These are phyloP conservation scores for Oscheius myriophilus DNA, from an alignment of 2,888 invertebrate genomes.

Conservation along the genomic window DNA sequence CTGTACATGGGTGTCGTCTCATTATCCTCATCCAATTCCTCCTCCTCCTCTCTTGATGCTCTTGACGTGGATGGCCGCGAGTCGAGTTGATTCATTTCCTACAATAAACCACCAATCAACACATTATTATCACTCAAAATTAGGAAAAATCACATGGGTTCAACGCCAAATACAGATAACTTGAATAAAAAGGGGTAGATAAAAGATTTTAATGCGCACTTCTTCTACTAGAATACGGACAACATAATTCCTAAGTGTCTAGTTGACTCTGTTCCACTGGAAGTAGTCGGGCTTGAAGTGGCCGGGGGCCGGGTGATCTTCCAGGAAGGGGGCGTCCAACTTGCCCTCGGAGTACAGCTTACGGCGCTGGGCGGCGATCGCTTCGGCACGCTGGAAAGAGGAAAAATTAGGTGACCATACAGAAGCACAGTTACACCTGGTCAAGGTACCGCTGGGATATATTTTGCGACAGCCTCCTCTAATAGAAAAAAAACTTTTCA, in stretches of 20 bases:
- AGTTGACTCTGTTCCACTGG: constrained; percentile 56
- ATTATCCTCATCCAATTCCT: neutral
- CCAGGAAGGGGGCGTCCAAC: constrained; percentile 51
- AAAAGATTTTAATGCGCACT: no score
- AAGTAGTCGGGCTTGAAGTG: constrained; percentile 65
- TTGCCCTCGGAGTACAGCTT: constrained; percentile 66
- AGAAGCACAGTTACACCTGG: neutral
- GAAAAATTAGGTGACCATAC: neutral
- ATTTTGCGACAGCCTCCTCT: no score
- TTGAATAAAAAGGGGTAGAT: no score
- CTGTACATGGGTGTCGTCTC: neutral
- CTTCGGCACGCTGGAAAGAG: constrained; percentile 44
- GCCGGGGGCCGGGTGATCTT: constrained; percentile 62
- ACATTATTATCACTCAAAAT: no score
- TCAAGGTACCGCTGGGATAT: no score
- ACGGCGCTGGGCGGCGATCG: constrained; percentile 62
- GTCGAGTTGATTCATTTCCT: no score
- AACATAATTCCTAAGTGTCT: constrained; percentile 3
- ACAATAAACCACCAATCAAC: no score
- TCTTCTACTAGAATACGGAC: no score
- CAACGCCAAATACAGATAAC: no score
- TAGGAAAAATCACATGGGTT: no score
- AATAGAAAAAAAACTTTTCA: no score
- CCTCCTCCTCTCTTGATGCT: neutral
- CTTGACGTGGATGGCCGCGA: constrained; percentile 1